Conservation (phyloP, 2,113 vertebrate genomes). For the Lycocorax pyrrhopterus region DNA sequence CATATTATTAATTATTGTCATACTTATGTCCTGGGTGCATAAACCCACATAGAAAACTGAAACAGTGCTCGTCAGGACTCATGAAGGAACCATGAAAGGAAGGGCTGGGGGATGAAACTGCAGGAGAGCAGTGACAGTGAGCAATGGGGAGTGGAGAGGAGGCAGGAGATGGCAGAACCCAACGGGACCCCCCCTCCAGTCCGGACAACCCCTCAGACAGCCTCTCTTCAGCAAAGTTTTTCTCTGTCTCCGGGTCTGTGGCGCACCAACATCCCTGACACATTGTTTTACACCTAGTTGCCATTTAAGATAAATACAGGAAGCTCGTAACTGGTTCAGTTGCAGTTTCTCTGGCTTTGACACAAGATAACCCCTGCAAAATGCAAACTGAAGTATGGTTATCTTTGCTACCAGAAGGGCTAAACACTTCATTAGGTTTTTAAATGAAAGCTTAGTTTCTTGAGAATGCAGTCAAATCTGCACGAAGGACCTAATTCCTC, state of each 20-base stretch:
- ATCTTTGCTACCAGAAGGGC: conserved; percentile 59
- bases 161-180: neutral
- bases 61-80: neutral
- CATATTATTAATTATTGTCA: neutral
- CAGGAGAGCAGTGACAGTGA: neutral
- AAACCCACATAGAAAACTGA: neutral
- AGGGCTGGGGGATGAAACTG: neutral
- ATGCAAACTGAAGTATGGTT: neutral
- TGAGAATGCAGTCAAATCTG: neutral
- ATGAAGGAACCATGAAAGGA: neutral
- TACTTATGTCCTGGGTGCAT: neutral
- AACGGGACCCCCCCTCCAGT: rapidly evolving
- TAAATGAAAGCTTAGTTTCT: conserved; percentile 57
- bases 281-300: neutral
- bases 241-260: neutral
- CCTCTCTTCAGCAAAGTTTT: neutral
- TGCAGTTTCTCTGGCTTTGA: conserved; percentile 5
- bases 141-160: neutral
- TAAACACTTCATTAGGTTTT: conserved; percentile 61
- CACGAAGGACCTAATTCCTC: conserved; percentile 44
- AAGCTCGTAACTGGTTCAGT: neutral
- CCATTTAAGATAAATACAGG: neutral
- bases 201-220: neutral
- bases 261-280: neutral
- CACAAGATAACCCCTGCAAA: conserved; percentile 13